These are phyloP conservation scores for Stomorhina lunata DNA, from an alignment of 2,888 invertebrate species.

Conservation along the genomic window DNA sequence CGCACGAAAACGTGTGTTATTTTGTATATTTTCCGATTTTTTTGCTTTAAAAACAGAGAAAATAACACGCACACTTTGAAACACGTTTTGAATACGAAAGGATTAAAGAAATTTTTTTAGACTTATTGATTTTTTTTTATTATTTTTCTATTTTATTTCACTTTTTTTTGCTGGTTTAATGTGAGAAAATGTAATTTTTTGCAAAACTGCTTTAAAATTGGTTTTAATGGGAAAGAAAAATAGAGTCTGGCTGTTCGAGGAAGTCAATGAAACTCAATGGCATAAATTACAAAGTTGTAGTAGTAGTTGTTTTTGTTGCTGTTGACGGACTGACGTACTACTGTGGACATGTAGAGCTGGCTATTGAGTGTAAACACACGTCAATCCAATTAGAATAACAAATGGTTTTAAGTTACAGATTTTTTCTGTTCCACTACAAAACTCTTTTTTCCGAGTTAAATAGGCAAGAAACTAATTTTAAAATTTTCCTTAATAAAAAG, in stretches of 20 bases:
- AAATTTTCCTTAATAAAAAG: slow-evolving; percentile 4
- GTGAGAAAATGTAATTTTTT: slow-evolving; percentile 13
- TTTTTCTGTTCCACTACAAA: slow-evolving; percentile 20
- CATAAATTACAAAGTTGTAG: slow-evolving; percentile 47
- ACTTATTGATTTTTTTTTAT: slow-evolving; percentile 44
- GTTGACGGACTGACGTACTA: slow-evolving; percentile 30
- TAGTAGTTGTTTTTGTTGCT: slow-evolving; percentile 27
- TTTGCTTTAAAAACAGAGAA: background rate
- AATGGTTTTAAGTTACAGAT: slow-evolving; percentile 62
- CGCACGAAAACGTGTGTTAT: slow-evolving; percentile 31
- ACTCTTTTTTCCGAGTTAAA: background rate
- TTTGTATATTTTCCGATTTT: background rate
- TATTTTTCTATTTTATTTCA: too few species aligned
- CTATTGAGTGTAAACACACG: slow-evolving; percentile 56
- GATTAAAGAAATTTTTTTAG: slow-evolving; percentile 30
- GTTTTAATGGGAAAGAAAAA: slow-evolving; percentile 15
- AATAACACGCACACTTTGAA: slow-evolving; percentile 29
- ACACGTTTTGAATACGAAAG: slow-evolving; percentile 35
- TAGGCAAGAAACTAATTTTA: background rate
- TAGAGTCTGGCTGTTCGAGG: slow-evolving; percentile 38
- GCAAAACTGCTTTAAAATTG: slow-evolving; percentile 17
- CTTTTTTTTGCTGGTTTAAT: slow-evolving; percentile 14
- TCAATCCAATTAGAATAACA: slow-evolving; percentile 65
- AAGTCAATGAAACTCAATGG: slow-evolving; percentile 59
- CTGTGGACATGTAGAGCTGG: slow-evolving; percentile 6